Percentiles rank a stretch among this genome's conserved stretches.
Conservation (phyloP, 2,888 invertebrate genomes). For the Agelastica alni region DNA sequence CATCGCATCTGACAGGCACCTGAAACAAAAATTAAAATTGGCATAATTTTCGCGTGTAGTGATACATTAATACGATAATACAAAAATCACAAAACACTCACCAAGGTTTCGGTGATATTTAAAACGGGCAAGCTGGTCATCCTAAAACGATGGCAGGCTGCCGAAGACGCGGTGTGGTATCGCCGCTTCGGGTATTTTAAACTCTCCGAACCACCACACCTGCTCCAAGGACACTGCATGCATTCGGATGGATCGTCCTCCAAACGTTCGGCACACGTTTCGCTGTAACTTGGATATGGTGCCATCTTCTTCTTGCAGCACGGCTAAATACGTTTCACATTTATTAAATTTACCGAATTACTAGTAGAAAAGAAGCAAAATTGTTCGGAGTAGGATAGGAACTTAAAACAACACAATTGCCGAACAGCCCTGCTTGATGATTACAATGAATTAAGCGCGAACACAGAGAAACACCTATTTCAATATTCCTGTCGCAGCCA, state of each 20-base stretch:
- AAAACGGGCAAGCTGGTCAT: no score
- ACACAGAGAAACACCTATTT: no score
- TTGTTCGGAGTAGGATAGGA: no score
- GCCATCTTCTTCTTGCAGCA: conserved; percentile 40
- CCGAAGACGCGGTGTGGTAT: conserved; percentile 33
- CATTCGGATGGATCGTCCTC: conserved; percentile 42
- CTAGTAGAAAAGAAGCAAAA: no score
- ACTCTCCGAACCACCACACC: conserved; percentile 32
- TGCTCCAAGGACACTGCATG: conserved; percentile 44
- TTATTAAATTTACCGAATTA: no score
- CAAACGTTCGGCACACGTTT: conserved; percentile 40
- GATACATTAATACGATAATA: not conserved
- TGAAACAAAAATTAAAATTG: not conserved
- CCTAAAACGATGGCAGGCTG: not conserved
- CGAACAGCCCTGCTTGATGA: no score
- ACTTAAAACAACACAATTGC: no score
- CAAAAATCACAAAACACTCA: not conserved
- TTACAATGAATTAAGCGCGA: no score
- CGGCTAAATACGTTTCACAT: no score
- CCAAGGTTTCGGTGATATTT: not conserved
- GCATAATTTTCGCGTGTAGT: not conserved
- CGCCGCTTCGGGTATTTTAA: conserved; percentile 38
- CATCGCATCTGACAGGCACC: conserved; percentile 1
- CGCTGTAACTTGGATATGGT: conserved; percentile 46
- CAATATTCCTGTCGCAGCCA: no score